Base-by-base conservation (phyloP, 2,113 vertebrate genomes). In the Ictalurus punctatus region DNA sequence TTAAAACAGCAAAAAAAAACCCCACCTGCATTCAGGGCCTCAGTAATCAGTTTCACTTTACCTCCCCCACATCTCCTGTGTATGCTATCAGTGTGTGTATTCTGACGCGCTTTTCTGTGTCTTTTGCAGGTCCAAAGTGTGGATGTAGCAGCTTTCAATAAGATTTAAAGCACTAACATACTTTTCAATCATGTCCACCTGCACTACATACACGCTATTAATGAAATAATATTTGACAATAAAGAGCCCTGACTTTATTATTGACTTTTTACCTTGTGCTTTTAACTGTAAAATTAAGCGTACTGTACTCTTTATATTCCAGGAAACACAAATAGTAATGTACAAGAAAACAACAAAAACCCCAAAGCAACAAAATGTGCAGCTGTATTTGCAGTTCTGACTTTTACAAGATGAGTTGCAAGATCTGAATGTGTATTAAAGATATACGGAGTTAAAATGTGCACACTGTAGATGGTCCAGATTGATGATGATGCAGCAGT, bases 61-160 rank as follows among this genome's bases (percentile, higher is more conserved):
- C 48, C 8, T 44, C 7, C 21, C 19, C 23, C 10, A 48, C 13
- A 40, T 30, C n/a, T 48, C 17, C 12, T 63, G 81, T 44, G 4
- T 30, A 19, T 25, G 13, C 25, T 65, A 37, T 48, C 27, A 16
- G 1, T 67, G 19, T 59, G 16, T 52, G 76, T 65, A 25, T 23
- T 40, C 48, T 87, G 7, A 59, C 27, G 4, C 25, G 9, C 30
- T 8, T 40, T 25, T 85, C n/a, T 17, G 23, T 71, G 79, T 88
- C 59, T 44, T 85, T 92, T 95, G 0, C 95, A 99, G 98, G 96
- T 99, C 94, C 98, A 99, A 94, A 99, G 98, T 0, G 95, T 99
- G 0, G 98, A 99, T 93, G 97, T 99, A 0, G 98, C 98, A 84
- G 98, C 98, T 61, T 99, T 99, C 96, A 99, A 99, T 95, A 99